Conservation (phyloP, 2,797 vertebrate species). For the Chloroceryle amazona region DNA sequence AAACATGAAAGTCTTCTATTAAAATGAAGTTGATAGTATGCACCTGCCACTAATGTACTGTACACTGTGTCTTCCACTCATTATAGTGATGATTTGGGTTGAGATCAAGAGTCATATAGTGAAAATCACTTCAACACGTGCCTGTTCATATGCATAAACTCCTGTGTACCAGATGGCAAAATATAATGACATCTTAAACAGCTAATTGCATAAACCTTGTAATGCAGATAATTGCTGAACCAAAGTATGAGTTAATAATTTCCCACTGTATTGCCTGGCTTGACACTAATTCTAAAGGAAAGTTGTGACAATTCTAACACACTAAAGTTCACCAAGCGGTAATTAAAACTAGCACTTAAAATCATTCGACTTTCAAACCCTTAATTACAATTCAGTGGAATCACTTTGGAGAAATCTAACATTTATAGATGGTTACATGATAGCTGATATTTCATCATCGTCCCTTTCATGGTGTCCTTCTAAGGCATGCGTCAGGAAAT, state of each 20-base stretch:
- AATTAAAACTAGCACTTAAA: slow-evolving; percentile 87
- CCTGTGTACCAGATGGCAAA: slow-evolving; percentile 88
- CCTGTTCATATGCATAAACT: slow-evolving; percentile 86
- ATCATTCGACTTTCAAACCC: slow-evolving; percentile 86
- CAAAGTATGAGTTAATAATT: slow-evolving; percentile 88
- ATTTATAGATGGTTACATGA: slow-evolving; percentile 75
- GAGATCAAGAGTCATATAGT: slow-evolving; percentile 85
- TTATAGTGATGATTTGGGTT: slow-evolving; percentile 85
- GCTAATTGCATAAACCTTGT: slow-evolving; percentile 88
- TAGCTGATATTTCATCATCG: slow-evolving; percentile 72
- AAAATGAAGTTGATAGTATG: slow-evolving; percentile 84
- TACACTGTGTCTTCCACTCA: slow-evolving; percentile 82
- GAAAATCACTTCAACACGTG: slow-evolving; percentile 84
- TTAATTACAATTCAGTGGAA: slow-evolving; percentile 83
- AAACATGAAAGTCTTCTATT: slow-evolving; percentile 82
- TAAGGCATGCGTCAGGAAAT: slow-evolving; percentile 20
- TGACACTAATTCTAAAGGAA: slow-evolving; percentile 86
- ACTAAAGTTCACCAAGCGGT: slow-evolving; percentile 85
- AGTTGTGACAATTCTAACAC: slow-evolving; percentile 86
- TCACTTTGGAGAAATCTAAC: slow-evolving; percentile 81
- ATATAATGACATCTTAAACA: slow-evolving; percentile 88
- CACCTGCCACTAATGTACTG: slow-evolving; percentile 85
- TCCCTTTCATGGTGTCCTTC: slow-evolving; percentile 65
- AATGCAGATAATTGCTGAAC: slow-evolving; percentile 87
- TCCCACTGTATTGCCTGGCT: slow-evolving; percentile 85